Evolutionary conservation across 2,113 vertebrate species (phyloP), one percentile per base, ranked within the genome.

Genomic region (Callopanchax toddi): DNA sequence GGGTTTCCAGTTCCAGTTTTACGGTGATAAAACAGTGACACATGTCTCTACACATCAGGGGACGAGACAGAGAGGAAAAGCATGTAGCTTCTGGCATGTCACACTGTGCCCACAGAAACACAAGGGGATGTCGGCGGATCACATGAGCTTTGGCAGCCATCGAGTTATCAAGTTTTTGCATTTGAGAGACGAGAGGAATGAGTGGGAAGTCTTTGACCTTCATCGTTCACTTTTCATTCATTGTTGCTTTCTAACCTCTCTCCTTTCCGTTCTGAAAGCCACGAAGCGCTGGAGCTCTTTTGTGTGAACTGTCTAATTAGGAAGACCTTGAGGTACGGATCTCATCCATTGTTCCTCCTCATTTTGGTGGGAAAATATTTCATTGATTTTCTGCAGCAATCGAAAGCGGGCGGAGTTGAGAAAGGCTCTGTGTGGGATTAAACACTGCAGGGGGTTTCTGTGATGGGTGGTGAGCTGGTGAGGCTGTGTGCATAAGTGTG

Each of bases 311-410:
- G 63, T 83, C 76, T 92, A 92, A 93, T 93, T 90, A 92, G 79
- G 60, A 63, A 79, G 87, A 89, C 88, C 87, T 89, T 86, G 80
- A 81, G 73, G 73, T 67, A 74, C 43, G 34, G 75, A 83, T 81
- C 85, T 76, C 82, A 65, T 74, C 76, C 71, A 79, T 85, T 86
- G 85, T 90, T 89, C 79, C 74, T 82, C 64, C 77, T 89, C 79
- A 89, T 91, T 90, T 92, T 88, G 89, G 89, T 93, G 91, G 91
- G 91, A 92, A 93, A 91, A 90, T 93, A 92, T 91, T 92, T 87
- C 88, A 92, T 92, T 70, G 91, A 93, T 93, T 91, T 90, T 32
- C 74, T 71, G 73, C 76, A 72, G 85, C 66, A 83, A 88, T 90
- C 76, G 78, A 90, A 88, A 66, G 69, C 74, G 21, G 83, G 78